Evolutionary conservation across 2,113 vertebrate species (phyloP).

Genomic region (Ceyx margarethae): DNA sequence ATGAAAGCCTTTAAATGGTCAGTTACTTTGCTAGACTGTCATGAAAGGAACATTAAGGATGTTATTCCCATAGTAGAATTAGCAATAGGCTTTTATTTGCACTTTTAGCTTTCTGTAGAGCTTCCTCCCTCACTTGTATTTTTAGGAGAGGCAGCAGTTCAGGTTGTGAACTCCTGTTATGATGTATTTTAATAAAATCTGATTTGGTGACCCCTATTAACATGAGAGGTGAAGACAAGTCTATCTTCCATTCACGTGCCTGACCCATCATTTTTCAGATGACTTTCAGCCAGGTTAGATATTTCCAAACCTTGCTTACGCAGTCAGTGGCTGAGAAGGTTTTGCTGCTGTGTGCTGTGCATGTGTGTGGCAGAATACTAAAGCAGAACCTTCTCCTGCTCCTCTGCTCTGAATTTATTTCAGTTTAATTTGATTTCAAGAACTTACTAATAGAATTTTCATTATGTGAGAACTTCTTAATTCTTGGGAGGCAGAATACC

Average conservation of each 20-base stretch:
- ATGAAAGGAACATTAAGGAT: neutral
- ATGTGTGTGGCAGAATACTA: neutral
- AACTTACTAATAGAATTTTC: neutral
- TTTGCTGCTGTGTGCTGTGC: neutral
- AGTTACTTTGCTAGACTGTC: neutral
- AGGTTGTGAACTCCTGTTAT: neutral
- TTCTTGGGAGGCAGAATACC: neutral
- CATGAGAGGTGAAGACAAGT: neutral
- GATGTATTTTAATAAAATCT: neutral
- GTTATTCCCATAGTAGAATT: neutral
- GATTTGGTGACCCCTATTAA: neutral
- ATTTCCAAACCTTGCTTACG: neutral
- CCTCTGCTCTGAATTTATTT: neutral
- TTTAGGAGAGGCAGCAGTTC: neutral
- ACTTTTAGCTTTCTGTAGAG: neutral
- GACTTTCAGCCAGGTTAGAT: neutral
- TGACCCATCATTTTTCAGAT: neutral
- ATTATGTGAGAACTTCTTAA: neutral
- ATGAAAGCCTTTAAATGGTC: neutral
- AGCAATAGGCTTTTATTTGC: neutral
- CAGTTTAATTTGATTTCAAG: neutral
- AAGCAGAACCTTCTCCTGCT: neutral
- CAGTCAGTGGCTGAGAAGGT: neutral
- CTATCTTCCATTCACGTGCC: neutral
- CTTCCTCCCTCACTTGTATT: neutral